phyloP scores from a whole-genome alignment of 2,888 invertebrate genomes.

The Eristalinus sepulchralis region DNA sequence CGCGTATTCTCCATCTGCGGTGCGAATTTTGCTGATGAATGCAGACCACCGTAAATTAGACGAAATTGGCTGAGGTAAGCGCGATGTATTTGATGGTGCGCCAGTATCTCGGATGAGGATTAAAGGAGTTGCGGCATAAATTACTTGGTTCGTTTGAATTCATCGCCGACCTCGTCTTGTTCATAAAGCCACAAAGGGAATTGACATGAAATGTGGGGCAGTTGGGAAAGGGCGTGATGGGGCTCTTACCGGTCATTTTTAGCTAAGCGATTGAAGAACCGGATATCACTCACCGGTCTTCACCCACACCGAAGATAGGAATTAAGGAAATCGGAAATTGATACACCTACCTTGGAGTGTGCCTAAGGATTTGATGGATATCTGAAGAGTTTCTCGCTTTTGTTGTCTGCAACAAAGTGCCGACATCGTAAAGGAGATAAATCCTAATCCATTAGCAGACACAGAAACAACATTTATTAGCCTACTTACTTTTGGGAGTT shows the following conservation, averaged over 20 bases:
- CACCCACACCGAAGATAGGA: not conserved
- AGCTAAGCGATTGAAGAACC: no score
- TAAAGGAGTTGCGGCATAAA: not conserved
- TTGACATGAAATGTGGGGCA: no score
- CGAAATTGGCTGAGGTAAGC: slow-evolving; percentile 16
- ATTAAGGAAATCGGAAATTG: not conserved
- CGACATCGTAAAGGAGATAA: not conserved
- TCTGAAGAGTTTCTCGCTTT: not conserved
- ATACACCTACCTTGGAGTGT: not conserved
- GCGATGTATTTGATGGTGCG: not conserved
- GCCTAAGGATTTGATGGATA: not conserved
- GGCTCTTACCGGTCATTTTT: no score
- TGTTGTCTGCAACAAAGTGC: not conserved
- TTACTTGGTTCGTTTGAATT: not conserved
- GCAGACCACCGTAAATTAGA: slow-evolving; percentile 34
- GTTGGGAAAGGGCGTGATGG: no score
- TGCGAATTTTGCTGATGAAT: slow-evolving; percentile 29
- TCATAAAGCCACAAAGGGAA: no score
- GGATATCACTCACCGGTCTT: no score
- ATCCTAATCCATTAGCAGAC: not conserved
- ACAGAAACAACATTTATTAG: not conserved
- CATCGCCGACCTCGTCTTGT: not conserved
- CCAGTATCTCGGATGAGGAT: not conserved
- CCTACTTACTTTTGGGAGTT: not conserved
- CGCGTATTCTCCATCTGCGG: slow-evolving; percentile 18